Evolutionary conservation across 2,113 vertebrate species (phyloP), one percentile per base, ranked within the genome.

Genomic region (Eulacestoma nigropectus): DNA sequence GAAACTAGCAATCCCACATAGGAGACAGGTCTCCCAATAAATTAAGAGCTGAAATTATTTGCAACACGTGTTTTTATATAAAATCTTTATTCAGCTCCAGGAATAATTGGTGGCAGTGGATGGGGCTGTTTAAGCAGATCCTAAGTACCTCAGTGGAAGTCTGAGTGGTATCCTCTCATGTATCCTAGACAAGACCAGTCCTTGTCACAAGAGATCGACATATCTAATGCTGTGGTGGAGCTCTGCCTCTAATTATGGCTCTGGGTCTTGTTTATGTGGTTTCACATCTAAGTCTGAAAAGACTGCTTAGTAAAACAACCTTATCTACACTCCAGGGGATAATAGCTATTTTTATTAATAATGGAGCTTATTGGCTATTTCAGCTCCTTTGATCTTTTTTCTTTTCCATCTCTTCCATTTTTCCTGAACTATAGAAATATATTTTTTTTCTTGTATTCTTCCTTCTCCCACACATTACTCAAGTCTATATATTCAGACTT

Each of bases 331-430:
- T 64, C 59, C 42, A 86, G 82, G 82, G 75, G 29, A 94, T 77
- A 83, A 77, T n/a, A 55, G 50, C 83, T 94, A 84, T 88, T 96
- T 91, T 67, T 93, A 84, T 92, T 93, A 90, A 86, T 93, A 96
- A 84, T 56, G 63, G 35, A 86, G 16, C 13, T 60, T 88, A 88
- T 91, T 93, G 93, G 59, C 57, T 93, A 42, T 89, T 92, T 94
- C 64, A 84, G 10, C 23, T 94, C 30, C 52, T 94, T 89, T 79
- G 69, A 70, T 78, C 60, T 81, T 69, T 68, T 55, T 72, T 39
- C 16, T 91, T 96, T 87, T 53, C 46, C 55, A 59, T 63, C 47
- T 84, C 35, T 80, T 82, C 55, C 21, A 68, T 77, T 72, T 93
- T 85, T 78, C 56, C 49, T 86, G 56, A 75, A n/a, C 39, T 84